A percentile compares a stretch with the other conserved stretches of the same genome.
Conservation (phyloP, 2,797 vertebrate genomes). For the Stomatorhinus walkeri region DNA sequence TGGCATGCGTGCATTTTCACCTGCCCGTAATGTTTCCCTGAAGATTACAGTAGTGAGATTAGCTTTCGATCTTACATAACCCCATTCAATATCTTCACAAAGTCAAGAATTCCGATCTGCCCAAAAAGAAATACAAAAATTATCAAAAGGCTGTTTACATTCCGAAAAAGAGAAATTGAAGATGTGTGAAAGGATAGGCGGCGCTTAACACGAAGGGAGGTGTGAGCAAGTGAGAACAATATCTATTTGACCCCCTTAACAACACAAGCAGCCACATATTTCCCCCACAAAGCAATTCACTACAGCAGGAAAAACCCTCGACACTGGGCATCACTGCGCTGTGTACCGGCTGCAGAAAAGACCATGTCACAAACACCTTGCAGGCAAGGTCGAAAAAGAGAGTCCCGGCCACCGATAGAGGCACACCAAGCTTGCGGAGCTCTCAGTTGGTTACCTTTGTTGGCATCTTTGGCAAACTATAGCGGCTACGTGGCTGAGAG, state of each 20-base stretch:
- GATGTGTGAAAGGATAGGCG: not conserved
- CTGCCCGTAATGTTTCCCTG: not conserved
- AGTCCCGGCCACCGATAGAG: not conserved
- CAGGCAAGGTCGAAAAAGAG: not conserved
- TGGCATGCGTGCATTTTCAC: not conserved
- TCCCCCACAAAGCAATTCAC: not conserved
- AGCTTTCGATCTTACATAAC: not conserved
- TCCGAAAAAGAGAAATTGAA: not conserved
- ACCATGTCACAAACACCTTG: not conserved
- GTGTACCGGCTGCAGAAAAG: not conserved
- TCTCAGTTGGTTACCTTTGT: conserved; percentile 41
- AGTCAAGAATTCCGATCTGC: not conserved
- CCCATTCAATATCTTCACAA: not conserved
- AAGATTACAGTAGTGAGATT: not conserved
- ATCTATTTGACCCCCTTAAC: not conserved
- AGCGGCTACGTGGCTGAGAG: conserved; percentile 42
- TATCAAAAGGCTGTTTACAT: not conserved
- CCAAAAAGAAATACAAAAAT: not conserved
- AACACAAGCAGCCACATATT: not conserved
- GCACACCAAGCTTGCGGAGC: conserved; percentile 16
- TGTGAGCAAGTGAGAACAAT: not conserved
- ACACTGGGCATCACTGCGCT: not conserved
- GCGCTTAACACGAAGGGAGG: not conserved
- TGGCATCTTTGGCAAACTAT: conserved; percentile 36
- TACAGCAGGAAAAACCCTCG: not conserved